Base-by-base conservation (phyloP, 1,140 invertebrate genomes). In the Ctenoplectra terminalis region DNA sequence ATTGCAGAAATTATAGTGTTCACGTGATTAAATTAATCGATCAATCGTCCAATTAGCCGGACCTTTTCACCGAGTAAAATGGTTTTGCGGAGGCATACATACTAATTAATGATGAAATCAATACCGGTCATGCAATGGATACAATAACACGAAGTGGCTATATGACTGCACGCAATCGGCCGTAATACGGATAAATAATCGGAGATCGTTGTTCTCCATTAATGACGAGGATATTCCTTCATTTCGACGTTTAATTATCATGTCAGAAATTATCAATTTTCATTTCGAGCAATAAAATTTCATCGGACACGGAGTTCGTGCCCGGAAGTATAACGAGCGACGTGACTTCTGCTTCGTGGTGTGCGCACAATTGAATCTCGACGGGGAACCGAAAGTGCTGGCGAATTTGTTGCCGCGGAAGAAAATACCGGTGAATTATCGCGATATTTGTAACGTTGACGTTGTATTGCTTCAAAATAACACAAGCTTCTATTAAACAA, bases 21-120 rank as follows among this genome's bases (percentile, higher is more conserved):
- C 58, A 15, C 37, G 50, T 60, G 43, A 80, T 84, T 83, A 80
- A 37, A 80, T 84, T 81, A 76, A 84, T 67, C 73, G 48, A 85
- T 84, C 69, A 52, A 70, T 84, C 58, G 64, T 40, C 29, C 76
- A 72, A 74, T 85, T 81, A 66, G 76, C 50, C 50, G 54, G 46
- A 85, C 63, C 75, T 84, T 85, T 37, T 34, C 48, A 31, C 13
- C 17, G 23, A 46, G 43, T 34, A 50, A 69, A n/a, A 40, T 23
- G 63, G 34, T 58, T 80, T 31, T 29, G 2, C 8, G n/a, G 48
- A 31, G 60, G 17, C 29, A 15, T 56, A 29, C 56, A 1, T 60
- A 31, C 31, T 70, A 73, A 85, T 85, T 83, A 80, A 83, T 85
- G 80, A 81, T 34, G 54, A 71, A 75, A 72, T 85, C 71, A 84